Conservation (phyloP, 2,888 invertebrate genomes). For the Hirudinaria manillensis region DNA sequence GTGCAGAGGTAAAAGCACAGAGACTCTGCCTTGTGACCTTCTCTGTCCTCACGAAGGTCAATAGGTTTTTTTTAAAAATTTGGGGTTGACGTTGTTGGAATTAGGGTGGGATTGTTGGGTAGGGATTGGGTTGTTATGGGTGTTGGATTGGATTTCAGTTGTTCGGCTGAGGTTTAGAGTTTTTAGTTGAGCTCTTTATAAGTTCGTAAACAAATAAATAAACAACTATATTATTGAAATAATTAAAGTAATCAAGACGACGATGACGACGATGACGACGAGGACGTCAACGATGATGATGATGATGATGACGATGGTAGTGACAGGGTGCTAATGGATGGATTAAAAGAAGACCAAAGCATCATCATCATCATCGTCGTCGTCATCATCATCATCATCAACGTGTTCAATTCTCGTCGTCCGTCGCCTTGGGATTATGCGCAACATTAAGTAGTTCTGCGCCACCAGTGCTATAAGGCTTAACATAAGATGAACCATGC, state of each 20-base stretch:
- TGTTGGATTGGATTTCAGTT: neutral
- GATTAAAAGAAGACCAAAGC: slow-evolving; percentile 2
- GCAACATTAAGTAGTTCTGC: neutral
- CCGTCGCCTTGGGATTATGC: neutral
- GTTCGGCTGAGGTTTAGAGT: neutral
- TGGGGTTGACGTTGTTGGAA: neutral
- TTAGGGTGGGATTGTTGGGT: neutral
- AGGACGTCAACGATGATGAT: neutral
- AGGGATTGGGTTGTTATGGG: neutral
- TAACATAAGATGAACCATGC: too few species aligned
- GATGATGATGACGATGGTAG: neutral
- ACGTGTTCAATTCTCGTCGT: neutral
- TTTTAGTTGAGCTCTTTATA: too few species aligned
- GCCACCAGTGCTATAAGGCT: too few species aligned
- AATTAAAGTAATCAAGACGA: neutral
- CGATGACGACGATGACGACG: neutral
- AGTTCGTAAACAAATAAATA: too few species aligned
- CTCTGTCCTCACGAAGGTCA: neutral
- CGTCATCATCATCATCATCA: neutral
- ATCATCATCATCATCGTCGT: slow-evolving; percentile 15
- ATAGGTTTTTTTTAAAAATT: too few species aligned
- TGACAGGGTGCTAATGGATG: neutral
- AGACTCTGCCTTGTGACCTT: neutral
- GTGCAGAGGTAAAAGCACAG: neutral
- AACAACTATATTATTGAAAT: too few species aligned